Evolutionary conservation across 2,797 vertebrate species (phyloP).

Genomic region (Cryptoblepharus egeriae): DNA sequence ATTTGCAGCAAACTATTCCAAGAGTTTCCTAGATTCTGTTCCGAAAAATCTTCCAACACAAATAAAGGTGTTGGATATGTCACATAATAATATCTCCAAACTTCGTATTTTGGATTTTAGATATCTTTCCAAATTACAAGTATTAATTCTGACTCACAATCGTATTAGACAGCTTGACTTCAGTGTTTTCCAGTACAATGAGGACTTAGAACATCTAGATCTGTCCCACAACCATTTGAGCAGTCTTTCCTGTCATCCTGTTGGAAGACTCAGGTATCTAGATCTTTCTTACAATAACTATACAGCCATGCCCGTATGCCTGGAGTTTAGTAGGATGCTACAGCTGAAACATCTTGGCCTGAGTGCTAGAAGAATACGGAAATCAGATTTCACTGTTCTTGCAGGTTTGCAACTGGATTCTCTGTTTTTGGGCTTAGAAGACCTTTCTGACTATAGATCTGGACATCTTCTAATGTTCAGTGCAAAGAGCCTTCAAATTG

Average conservation of each 20-base stretch:
- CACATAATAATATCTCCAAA: conserved; percentile 79
- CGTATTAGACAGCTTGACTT: conserved; percentile 72
- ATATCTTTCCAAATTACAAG: conserved; percentile 66
- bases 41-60: conserved; percentile 71
- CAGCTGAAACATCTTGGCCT: conserved; percentile 79
- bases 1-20: conserved; percentile 53
- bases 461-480: conserved; percentile 64
- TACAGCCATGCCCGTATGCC: conserved; percentile 71
- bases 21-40: conserved; percentile 57
- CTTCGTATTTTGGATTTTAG: conserved; percentile 77
- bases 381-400: conserved; percentile 78
- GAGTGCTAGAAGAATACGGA: conserved; percentile 71
- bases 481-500: conserved; percentile 58
- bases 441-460: conserved; percentile 56
- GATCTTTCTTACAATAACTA: conserved; percentile 84
- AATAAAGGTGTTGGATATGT: conserved; percentile 81
- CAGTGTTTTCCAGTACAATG: conserved; percentile 76
- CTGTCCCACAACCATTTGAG: conserved; percentile 83
- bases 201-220: conserved; percentile 80
- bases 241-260: conserved; percentile 73
- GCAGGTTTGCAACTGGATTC: conserved; percentile 64
- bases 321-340: conserved; percentile 71
- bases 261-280: conserved; percentile 76
- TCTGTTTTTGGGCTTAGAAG: conserved; percentile 70
- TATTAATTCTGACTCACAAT: conserved; percentile 85